These are phyloP conservation scores for Drosophila longiperda DNA, from an alignment of 2,888 invertebrate species.

Conservation along the genomic window DNA sequence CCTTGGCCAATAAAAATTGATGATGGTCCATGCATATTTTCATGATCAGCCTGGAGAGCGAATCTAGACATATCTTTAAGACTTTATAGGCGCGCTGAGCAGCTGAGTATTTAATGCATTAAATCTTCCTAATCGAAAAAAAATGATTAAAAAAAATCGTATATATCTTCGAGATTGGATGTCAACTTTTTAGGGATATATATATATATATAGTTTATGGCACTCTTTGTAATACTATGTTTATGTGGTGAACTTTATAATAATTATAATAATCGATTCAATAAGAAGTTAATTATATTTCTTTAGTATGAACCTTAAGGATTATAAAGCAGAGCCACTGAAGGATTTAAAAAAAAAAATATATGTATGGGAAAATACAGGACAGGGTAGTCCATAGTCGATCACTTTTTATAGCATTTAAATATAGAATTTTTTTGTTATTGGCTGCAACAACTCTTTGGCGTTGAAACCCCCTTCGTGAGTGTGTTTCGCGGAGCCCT, in stretches of 20 bases:
- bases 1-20: not conserved
- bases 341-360: too few relatives aligned
- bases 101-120: not conserved
- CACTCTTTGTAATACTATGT: not conserved
- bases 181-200: not conserved
- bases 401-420: not conserved
- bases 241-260: not conserved
- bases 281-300: not conserved
- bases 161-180: too few relatives aligned
- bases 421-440: conserved; percentile 2
- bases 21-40: not conserved
- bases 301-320: too few relatives aligned
- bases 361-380: not conserved
- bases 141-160: too few relatives aligned
- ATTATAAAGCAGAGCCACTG: too few relatives aligned
- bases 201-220: too few relatives aligned
- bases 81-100: not conserved
- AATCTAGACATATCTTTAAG: not conserved
- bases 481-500: not conserved
- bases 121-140: not conserved
- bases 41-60: not conserved
- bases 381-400: not conserved
- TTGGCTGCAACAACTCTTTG: conserved; percentile 44
- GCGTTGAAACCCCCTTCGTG: conserved; percentile 38
- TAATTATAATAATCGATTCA: too few relatives aligned